Evolutionary conservation across 1,140 invertebrate genomes (phyloP), one percentile per base, ranked within the genome.

Genomic region (Zaprionus ornatus): DNA sequence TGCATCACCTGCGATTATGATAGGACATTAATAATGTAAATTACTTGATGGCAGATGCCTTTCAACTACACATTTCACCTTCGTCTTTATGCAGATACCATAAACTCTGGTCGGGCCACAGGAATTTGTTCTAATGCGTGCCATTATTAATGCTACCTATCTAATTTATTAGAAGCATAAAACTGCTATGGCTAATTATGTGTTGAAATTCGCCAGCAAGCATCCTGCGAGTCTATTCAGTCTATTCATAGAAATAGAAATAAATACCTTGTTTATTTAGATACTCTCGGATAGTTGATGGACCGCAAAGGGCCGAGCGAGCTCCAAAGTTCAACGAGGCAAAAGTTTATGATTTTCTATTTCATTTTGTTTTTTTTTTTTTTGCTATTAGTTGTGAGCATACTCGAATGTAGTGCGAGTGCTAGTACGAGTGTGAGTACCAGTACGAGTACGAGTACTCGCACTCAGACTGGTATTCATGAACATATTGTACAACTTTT

Each of bases 171-270:
- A 57, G 65, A 70, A 32, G 60, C 35, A 52, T 64, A 71, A 75
- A 64, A 32, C 57, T 64, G 62, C 55, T 64, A 19, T n/a, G 19
- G 77, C 70, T 88, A 84, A 87, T 87, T 88, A 88, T 74, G 84
- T 83, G 84, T 42, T 83, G 70, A 88, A 80, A 84, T 67, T 63
- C 63, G 48, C 48, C 64, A 76, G 72, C 25, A 48, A 59, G 80
- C 77, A 88, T 87, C 80, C 83, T 87, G 84, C 75, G 70, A 50
- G 50, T 75, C 63, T 70, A 77, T 77, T 77, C 77, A n/a, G n/a
- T n/a, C n/a, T n/a, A n/a, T n/a, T n/a, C n/a, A n/a, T n/a, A n/a
- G n/a, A n/a, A n/a, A n/a, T 0, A 48, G 21, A 50, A 21, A 19
- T 9, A 50, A 9, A 50, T 45, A 45, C n/a, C 10, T 3, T 50